A percentile compares a stretch with the other conserved stretches of the same genome.
These are phyloP conservation scores for Motacilla tschutschensis DNA, from an alignment of 2,113 vertebrate genomes.

Conservation along the genomic window DNA sequence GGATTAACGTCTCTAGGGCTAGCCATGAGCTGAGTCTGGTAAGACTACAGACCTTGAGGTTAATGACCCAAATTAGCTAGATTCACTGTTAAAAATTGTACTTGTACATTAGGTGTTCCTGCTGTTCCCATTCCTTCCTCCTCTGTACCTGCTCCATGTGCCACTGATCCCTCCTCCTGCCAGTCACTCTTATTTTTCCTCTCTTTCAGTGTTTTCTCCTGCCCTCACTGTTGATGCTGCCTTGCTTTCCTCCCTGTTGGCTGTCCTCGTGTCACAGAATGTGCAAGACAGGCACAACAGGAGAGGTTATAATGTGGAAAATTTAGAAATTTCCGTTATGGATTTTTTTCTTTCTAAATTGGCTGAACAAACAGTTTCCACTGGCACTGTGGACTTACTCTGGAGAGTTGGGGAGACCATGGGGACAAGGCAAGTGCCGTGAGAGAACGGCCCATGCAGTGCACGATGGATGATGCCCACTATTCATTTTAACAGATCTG, in stretches of 20 bases:
- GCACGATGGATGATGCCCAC: not conserved
- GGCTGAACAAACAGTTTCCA: not conserved
- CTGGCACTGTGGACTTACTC: not conserved
- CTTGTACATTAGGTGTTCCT: not conserved
- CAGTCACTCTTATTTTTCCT: not conserved
- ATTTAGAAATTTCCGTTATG: not conserved
- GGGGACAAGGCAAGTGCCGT: not conserved
- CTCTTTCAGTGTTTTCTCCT: not conserved
- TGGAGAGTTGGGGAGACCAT: not conserved
- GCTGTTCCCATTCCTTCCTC: not conserved
- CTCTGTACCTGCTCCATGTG: accelerated
- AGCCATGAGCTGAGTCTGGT: not conserved
- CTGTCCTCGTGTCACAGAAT: not conserved
- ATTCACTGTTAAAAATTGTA: not conserved
- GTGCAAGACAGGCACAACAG: not conserved
- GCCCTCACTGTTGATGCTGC: not conserved
- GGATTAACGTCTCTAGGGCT: not conserved
- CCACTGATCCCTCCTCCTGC: not conserved
- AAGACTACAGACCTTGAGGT: not conserved
- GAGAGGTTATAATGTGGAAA: not conserved
- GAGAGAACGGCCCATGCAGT: not conserved
- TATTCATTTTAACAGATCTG: not conserved
- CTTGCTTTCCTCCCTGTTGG: not conserved
- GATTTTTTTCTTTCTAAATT: not conserved
- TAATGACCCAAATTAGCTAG: not conserved